These are phyloP conservation scores for Brachypalpus laphriformis DNA, from an alignment of 2,888 invertebrate genomes.

Conservation along the genomic window DNA sequence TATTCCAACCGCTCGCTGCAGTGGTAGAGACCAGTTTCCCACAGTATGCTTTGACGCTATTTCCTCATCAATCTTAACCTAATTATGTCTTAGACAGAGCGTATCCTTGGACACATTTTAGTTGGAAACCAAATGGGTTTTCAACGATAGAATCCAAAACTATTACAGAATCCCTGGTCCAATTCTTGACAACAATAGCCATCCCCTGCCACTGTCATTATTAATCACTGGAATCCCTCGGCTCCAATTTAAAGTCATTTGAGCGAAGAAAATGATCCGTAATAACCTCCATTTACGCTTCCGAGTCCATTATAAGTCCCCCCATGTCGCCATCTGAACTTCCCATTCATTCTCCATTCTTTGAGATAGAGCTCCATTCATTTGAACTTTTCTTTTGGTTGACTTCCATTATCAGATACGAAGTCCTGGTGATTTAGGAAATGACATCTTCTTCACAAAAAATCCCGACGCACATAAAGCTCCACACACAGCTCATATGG, in stretches of 20 bases:
- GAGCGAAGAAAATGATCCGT: not conserved
- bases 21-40: too few species aligned
- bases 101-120: too few species aligned
- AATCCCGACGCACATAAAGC: not conserved
- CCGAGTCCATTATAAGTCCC: conserved; percentile 1
- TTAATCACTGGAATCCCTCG: not conserved
- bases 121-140: too few species aligned
- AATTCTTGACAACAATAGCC: too few species aligned
- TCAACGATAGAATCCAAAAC: too few species aligned
- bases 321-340: conserved; percentile 8
- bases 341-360: not conserved
- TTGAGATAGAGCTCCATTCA: conserved; percentile 4
- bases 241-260: not conserved
- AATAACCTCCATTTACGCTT: not conserved
- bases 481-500: too few species aligned
- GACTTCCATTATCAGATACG: conserved; percentile 4
- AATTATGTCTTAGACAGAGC: too few species aligned
- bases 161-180: too few species aligned
- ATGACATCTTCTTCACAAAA: conserved; percentile 15
- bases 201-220: not conserved
- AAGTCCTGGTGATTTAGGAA: conserved; percentile 6
- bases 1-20: too few species aligned
- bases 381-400: not conserved
- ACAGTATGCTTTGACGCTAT: too few species aligned
- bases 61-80: too few species aligned